phyloP scores from a whole-genome alignment of 2,888 invertebrate species.

The Himalopsyche kuldschensis region DNA sequence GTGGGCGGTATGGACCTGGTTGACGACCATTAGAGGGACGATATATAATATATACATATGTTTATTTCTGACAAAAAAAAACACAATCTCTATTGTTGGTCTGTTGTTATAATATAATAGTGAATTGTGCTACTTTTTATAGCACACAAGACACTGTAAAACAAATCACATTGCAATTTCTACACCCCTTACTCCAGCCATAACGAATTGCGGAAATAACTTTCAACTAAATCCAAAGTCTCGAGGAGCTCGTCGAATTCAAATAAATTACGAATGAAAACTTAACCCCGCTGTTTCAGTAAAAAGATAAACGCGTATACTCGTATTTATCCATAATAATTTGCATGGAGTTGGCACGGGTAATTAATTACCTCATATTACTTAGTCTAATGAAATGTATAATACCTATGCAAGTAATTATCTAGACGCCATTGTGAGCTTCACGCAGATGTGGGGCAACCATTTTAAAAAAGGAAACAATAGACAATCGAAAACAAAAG shows the following conservation, averaged over 20 bases:
- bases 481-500: too few relatives aligned
- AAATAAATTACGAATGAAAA: neutral
- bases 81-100: too few relatives aligned
- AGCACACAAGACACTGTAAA: neutral
- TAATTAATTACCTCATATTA: conserved; percentile 26
- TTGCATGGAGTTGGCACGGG: conserved; percentile 22
- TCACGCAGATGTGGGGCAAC: neutral
- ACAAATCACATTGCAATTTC: neutral
- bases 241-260: neutral
- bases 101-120: too few relatives aligned
- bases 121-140: too few relatives aligned
- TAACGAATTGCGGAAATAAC: neutral
- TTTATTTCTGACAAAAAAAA: too few relatives aligned
- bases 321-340: conserved; percentile 22
- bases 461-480: neutral
- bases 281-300: neutral
- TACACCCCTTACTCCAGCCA: neutral
- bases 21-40: too few relatives aligned
- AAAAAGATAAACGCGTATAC: neutral
- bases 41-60: too few relatives aligned
- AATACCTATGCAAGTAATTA: neutral
- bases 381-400: conserved; percentile 31
- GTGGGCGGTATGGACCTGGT: too few relatives aligned
- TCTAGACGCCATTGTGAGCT: neutral
- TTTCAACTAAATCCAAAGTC: neutral